Evolutionary conservation across 2,888 invertebrate genomes (phyloP), one percentile per base, ranked within the genome.

Genomic region (Cantharis flavilabris): DNA sequence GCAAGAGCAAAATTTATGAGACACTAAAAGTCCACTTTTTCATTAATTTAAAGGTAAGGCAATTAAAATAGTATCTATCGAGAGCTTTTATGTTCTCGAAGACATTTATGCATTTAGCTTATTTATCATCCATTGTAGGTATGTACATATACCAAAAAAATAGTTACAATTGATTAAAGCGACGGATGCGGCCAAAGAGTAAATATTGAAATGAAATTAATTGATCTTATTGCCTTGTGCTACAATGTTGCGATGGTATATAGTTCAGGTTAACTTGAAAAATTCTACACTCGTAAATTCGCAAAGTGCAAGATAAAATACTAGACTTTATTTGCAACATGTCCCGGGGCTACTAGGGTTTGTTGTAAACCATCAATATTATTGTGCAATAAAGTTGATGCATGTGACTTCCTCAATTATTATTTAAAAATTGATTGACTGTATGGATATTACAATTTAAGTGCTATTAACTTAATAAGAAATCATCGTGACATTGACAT

Each of bases 401-500:
- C 3, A 49, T n/a, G n/a, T 9, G 49, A 49, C 49, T 49, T 49
- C 49, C 49, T 49, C 49, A 49, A 49, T 49, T 49, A 49, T 49
- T n/a, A 49, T n/a, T 49, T 49, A 49, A 49, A 49, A 49, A 49
- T 49, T 49, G 49, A 49, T 49, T 49, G 49, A n/a, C n/a, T 49
- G 13, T 49, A 49, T 49, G 49, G 49, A n/a, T 49, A 49, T 49
- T 49, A 7, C n/a, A 49, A 49, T 49, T 49, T 49, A n/a, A 49
- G n/a, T 4, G 49, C 49, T 49, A n/a, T 49, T 49, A 49, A n/a
- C 49, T 49, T n/a, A 49, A 49, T 49, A 49, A 49, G 49, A 49
- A 49, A 49, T 49, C 69, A 73, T 69, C 73, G 23, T 73, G 73
- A 69, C 69, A 73, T 62, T 73, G 73, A 73, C 73, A 73, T 73